Percentiles rank a stretch among this genome's conserved stretches.
phyloP scores from a whole-genome alignment of 2,113 vertebrate species.

The Grantiella picta region DNA sequence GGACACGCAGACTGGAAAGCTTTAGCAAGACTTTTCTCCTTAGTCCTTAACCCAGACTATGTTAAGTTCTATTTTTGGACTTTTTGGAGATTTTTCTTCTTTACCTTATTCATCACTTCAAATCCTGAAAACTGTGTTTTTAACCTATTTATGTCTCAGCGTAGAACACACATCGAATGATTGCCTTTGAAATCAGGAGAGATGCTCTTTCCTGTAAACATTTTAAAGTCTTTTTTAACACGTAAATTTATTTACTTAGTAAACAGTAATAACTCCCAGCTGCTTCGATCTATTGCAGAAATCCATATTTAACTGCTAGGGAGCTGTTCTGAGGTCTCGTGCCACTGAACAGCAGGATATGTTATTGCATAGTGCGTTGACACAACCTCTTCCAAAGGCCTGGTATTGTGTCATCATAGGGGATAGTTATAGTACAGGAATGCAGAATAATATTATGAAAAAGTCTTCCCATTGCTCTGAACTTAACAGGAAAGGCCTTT shows the following conservation, averaged over 20 bases:
- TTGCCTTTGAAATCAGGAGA: not conserved
- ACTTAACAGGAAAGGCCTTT: not conserved
- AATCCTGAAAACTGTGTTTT: not conserved
- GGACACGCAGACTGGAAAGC: not conserved
- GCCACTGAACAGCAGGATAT: slow-evolving; percentile 30
- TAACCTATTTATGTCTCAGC: not conserved
- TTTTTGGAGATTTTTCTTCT: not conserved
- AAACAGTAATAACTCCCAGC: not conserved
- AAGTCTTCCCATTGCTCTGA: not conserved
- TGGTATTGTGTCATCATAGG: not conserved
- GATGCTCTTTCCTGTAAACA: not conserved
- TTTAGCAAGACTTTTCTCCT: not conserved
- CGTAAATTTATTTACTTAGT: slow-evolving; percentile 29
- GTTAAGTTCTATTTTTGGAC: not conserved
- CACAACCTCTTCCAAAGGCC: not conserved
- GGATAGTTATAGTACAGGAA: slow-evolving; percentile 26
- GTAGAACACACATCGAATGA: accelerated
- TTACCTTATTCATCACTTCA: not conserved
- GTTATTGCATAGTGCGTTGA: slow-evolving; percentile 19
- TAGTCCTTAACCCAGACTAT: not conserved
- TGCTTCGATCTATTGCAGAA: not conserved
- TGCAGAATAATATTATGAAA: slow-evolving; percentile 50
- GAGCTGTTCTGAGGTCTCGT: not conserved
- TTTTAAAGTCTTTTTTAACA: not conserved
- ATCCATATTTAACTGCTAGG: slow-evolving; percentile 7